Percentiles rank a stretch among this genome's conserved stretches.
Conservation (phyloP, 2,797 vertebrate species). For the Enteromius unitaeniatus region DNA sequence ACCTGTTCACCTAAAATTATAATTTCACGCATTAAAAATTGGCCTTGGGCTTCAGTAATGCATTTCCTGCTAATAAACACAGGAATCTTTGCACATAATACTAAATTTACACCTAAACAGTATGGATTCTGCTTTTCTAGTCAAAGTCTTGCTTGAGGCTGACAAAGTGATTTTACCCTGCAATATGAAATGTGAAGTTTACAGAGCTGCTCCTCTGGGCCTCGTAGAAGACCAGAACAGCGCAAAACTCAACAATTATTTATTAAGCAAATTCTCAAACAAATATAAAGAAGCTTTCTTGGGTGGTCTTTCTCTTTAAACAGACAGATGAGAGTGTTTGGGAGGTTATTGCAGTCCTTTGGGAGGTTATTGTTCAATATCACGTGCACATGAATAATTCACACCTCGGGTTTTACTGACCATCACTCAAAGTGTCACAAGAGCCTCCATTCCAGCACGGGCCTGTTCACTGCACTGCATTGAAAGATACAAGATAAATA, state of each 20-base stretch:
- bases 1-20: neutral
- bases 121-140: neutral
- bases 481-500: neutral
- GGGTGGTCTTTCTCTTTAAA: neutral
- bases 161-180: neutral
- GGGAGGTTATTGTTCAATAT: neutral
- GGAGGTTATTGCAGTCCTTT: neutral
- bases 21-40: neutral
- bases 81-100: neutral
- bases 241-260: neutral
- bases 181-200: conserved; percentile 9
- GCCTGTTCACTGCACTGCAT: neutral
- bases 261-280: neutral
- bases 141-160: neutral
- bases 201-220: neutral
- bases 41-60: neutral
- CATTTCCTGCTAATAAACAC: conserved; percentile 6
- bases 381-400: neutral
- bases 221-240: neutral
- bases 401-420: conserved; percentile 7
- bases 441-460: neutral
- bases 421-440: conserved; percentile 19
- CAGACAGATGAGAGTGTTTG: neutral
- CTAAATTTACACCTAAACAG: neutral
- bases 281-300: neutral